A percentile compares a stretch with the other conserved stretches of the same genome.
Conservation (phyloP, 2,113 vertebrate species). For the Entomyzon cyanotis region DNA sequence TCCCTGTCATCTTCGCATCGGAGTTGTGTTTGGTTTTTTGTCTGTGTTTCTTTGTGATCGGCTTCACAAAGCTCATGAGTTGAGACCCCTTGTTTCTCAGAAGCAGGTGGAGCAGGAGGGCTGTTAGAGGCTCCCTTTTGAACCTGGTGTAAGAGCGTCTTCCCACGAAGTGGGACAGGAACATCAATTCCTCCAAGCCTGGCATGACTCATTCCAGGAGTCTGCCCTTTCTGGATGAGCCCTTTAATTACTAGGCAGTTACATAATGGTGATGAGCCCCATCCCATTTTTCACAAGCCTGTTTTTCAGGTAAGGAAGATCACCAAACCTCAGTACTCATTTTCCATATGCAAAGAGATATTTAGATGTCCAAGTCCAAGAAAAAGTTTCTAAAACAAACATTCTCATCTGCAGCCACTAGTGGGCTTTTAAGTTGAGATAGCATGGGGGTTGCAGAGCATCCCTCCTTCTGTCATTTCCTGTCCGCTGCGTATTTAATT, state of each 20-base stretch:
- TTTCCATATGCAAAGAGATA: background rate
- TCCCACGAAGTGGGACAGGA: accelerated
- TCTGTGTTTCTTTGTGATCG: background rate
- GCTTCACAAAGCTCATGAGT: background rate
- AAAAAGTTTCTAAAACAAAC: background rate
- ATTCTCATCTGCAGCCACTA: background rate
- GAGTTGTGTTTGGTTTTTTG: background rate
- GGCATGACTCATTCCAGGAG: background rate
- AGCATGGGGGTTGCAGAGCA: background rate
- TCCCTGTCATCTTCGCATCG: background rate
- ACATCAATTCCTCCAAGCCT: background rate
- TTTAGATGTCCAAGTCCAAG: background rate
- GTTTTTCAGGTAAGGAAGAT: background rate
- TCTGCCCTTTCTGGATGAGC: background rate
- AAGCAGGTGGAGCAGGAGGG: background rate
- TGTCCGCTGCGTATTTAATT: background rate
- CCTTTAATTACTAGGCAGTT: background rate
- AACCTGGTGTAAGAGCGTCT: background rate
- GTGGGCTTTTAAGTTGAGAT: background rate
- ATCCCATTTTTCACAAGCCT: background rate
- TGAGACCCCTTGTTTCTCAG: background rate
- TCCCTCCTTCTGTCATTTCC: background rate
- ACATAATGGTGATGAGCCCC: background rate
- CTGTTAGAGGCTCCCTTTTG: background rate
- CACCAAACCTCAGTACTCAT: background rate